Base-by-base conservation (phyloP, 1,140 invertebrate genomes). In the Conus ventricosus region DNA sequence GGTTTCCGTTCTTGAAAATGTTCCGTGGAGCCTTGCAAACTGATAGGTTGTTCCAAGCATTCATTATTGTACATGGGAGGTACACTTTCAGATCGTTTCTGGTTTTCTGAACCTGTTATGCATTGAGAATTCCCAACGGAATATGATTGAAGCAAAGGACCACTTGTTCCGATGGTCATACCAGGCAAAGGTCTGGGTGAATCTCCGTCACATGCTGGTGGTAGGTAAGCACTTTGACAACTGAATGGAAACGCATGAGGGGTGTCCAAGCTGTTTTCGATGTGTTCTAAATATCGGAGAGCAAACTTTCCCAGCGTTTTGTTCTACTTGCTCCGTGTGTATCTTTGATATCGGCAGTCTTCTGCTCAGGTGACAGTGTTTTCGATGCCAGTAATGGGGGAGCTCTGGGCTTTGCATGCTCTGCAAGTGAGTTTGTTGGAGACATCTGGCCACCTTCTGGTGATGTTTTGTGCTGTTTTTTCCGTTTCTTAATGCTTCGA, bases 251-350 rank as follows among this genome's bases (percentile, higher is more conserved):
- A 11, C 25, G 25, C 76, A 51, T 51, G 8, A 25, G 39, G 39
- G 39, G 25, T 51, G 8, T 80, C 39, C 76, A 80, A 55, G 4
- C 67, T 60, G n/a, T 39, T 17, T 51, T 85, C 84, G 25, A 85
- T 85, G 84, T 85, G 57, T 7, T 85, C 84, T 23, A 85, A 55
- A 55, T 85, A 85, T 51, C 84, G 84, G 23, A 85, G 57, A 67
- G 84, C 84, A 51, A 17, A 85, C 57, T 85, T 63, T 20, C 84
- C 84, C 20, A 85, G 57, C 17, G 11, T 25, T n/a, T 1, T 51
- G 20, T 85, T 54, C 11, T 63, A 17, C n/a, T 39, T 54, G 53
- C 25, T 15, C 7, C 13, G 4, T n/a, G 84, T 11, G 23, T 13
- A 10, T 51, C 39, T 39, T 39, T 39, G 39, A 39, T 3, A 39